phyloP scores from a whole-genome alignment of 2,888 invertebrate genomes.

The Lycophotia porphyrea region DNA sequence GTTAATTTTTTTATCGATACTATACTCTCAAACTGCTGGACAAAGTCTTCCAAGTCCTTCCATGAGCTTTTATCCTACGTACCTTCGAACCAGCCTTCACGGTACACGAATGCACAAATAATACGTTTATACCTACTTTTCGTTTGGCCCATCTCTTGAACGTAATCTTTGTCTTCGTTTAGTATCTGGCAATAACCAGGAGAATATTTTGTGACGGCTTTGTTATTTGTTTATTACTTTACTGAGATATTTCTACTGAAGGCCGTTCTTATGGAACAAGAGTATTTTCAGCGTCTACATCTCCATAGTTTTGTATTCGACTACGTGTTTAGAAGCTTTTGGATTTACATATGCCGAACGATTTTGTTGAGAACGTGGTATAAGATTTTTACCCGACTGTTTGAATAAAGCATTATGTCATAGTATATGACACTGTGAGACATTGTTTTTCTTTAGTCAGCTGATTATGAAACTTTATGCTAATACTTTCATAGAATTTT shows the following conservation, averaged over 20 bases:
- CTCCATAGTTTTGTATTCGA: constrained; percentile 30
- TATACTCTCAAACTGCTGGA: background rate
- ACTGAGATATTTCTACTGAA: constrained; percentile 63
- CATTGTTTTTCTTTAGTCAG: background rate
- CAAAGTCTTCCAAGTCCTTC: background rate
- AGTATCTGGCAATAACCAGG: constrained; percentile 66
- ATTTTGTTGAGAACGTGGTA: background rate
- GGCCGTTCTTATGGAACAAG: constrained; percentile 56
- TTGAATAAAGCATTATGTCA: background rate
- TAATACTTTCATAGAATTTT: background rate
- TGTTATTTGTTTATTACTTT: constrained; percentile 69
- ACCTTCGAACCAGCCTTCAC: background rate
- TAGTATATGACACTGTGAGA: background rate
- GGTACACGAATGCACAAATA: background rate
- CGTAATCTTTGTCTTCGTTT: constrained; percentile 59
- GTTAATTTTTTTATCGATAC: too few species aligned
- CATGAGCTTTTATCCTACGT: background rate
- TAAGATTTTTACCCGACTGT: background rate
- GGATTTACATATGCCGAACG: background rate
- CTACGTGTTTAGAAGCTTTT: constrained; percentile 1
- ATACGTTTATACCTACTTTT: constrained; percentile 33
- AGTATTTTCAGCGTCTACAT: constrained; percentile 57
- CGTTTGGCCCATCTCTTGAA: constrained; percentile 3
- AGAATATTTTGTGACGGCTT: constrained; percentile 67
- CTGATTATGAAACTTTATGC: background rate